Evolutionary conservation across 2,113 vertebrate genomes (phyloP).

Genomic region (Cyprinus carpio): DNA sequence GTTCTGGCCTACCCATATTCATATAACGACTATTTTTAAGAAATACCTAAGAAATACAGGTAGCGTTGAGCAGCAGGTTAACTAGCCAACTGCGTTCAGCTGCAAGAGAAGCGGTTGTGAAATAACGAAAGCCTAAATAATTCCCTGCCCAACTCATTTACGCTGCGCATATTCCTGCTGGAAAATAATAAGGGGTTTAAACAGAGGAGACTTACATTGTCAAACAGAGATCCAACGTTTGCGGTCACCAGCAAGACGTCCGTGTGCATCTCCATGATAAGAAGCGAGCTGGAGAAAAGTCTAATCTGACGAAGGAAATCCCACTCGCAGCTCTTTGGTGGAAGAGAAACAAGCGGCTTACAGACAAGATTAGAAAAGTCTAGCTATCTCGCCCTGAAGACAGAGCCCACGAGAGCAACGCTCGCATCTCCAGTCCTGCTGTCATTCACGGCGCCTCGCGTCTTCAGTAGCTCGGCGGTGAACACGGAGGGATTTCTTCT

Average conservation of each 20-base stretch:
- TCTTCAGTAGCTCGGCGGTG: conserved; percentile 46
- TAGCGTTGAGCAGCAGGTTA: background rate
- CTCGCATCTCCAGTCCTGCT: conserved; percentile 10
- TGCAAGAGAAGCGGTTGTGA: background rate
- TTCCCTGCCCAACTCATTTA: too few species aligned
- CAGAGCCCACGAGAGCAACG: conserved; percentile 18
- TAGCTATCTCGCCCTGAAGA: conserved; percentile 23
- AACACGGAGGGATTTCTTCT: conserved; percentile 47
- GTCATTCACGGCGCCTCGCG: conserved; percentile 31
- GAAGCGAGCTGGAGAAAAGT: conserved; percentile 52
- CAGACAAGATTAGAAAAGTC: conserved; percentile 8
- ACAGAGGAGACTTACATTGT: conserved; percentile 74
- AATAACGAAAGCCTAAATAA: background rate
- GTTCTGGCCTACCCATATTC: background rate
- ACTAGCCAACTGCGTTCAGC: background rate
- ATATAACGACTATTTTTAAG: background rate
- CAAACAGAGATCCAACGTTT: conserved; percentile 81
- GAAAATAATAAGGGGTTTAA: background rate
- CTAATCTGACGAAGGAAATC: conserved; percentile 53
- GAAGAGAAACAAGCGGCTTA: conserved; percentile 12
- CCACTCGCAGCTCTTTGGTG: conserved; percentile 7
- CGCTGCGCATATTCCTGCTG: background rate
- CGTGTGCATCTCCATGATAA: conserved; percentile 72
- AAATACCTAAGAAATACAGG: background rate
- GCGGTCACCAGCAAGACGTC: conserved; percentile 79